These are phyloP conservation scores for Drosophila birchii DNA, from an alignment of 2,888 invertebrate genomes.

Conservation along the genomic window DNA sequence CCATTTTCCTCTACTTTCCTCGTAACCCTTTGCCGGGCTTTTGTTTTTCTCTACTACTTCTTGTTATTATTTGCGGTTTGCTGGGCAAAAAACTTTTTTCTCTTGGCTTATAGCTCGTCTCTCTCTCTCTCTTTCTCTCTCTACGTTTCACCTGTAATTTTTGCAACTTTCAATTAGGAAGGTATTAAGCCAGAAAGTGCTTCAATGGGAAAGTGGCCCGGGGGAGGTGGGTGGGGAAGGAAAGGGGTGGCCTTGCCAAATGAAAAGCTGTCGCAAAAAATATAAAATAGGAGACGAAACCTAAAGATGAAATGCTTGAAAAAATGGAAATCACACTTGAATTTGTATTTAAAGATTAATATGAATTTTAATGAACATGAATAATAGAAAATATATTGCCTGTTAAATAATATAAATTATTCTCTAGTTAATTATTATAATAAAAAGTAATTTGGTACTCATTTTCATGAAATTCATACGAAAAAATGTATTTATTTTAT, in stretches of 20 bases:
- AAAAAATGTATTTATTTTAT: no score
- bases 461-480: no score
- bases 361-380: neutral
- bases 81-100: conserved; percentile 46
- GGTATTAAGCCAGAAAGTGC: conserved; percentile 78
- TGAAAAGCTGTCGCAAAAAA: conserved; percentile 54
- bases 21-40: conserved; percentile 36
- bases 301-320: conserved; percentile 26
- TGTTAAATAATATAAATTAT: neutral
- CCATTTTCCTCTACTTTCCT: conserved; percentile 28
- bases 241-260: conserved; percentile 44
- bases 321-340: conserved; percentile 13
- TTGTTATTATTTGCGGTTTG: conserved; percentile 72
- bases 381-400: neutral
- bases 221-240: neutral
- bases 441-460: neutral
- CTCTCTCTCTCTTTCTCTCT: conserved; percentile 26
- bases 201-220: conserved; percentile 48
- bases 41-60: conserved; percentile 33
- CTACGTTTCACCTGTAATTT: conserved; percentile 50
- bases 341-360: neutral
- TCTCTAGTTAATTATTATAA: neutral
- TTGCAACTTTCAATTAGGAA: conserved; percentile 79
- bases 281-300: conserved; percentile 5
- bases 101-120: conserved; percentile 5